phyloP scores from a whole-genome alignment of 2,797 vertebrate species.

The Fundulus diaphanus region DNA sequence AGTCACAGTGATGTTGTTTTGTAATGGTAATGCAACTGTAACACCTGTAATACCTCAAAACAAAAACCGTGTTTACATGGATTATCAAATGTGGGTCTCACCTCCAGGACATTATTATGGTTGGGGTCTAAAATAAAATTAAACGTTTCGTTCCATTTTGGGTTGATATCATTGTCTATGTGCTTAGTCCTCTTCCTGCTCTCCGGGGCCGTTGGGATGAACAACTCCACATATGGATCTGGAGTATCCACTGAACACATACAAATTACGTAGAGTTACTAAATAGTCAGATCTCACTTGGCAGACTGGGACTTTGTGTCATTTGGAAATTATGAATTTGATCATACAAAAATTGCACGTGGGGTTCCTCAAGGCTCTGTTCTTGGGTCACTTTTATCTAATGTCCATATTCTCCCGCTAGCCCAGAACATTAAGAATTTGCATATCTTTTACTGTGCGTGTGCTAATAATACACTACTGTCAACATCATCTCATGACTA shows the following conservation, averaged over 20 bases:
- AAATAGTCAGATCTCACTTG: neutral
- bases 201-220: conserved; percentile 92
- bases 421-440: neutral
- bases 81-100: conserved; percentile 58
- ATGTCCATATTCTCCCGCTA: neutral
- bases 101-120: conserved; percentile 92
- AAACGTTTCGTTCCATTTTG: conserved; percentile 94
- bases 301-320: neutral
- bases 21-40: neutral
- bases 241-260: conserved; percentile 92
- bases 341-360: neutral
- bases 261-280: neutral
- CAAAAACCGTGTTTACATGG: conserved; percentile 3
- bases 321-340: neutral
- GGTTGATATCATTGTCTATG: conserved; percentile 94
- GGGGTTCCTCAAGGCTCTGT: neutral
- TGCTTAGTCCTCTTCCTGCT: conserved; percentile 94
- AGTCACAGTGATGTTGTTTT: neutral
- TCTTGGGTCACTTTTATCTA: neutral
- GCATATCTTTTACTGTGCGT: neutral
- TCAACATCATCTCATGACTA: neutral
- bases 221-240: conserved; percentile 96
- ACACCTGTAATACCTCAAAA: neutral
- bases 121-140: conserved; percentile 95
- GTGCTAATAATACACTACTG: too few relatives aligned